phyloP scores from a whole-genome alignment of 2,888 invertebrate species.

The Ophion slaviceki region DNA sequence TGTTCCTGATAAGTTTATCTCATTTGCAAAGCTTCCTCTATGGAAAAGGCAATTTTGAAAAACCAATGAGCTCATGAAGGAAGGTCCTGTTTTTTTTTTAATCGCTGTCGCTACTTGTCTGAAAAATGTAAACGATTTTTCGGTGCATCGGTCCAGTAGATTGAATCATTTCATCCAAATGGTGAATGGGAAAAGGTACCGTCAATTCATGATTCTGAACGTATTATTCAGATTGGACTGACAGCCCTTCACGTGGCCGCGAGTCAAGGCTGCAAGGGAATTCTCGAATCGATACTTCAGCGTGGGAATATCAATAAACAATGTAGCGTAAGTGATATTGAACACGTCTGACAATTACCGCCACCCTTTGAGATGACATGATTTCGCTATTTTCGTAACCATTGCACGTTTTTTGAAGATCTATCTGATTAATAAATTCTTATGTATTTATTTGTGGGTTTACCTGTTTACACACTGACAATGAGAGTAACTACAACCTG shows the following conservation, averaged over 20 bases:
- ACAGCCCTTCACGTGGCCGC: constrained; percentile 89
- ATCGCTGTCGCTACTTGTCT: not conserved
- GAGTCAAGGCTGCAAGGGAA: constrained; percentile 88
- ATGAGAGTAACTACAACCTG: too few relatives aligned
- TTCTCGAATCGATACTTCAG: constrained; percentile 88
- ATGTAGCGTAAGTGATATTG: constrained; percentile 86
- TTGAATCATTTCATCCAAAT: not conserved
- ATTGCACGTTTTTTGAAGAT: not conserved
- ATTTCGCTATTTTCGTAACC: not conserved
- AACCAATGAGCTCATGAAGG: not conserved
- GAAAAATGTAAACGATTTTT: not conserved
- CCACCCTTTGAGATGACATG: not conserved
- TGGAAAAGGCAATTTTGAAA: not conserved
- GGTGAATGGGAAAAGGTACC: not conserved
- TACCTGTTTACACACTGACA: too few relatives aligned
- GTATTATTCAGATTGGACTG: constrained; percentile 86
- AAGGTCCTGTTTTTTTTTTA: not conserved
- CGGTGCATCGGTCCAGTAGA: not conserved
- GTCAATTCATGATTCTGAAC: not conserved
- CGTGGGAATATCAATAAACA: constrained; percentile 88
- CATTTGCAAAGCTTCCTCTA: not conserved
- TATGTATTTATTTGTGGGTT: not conserved
- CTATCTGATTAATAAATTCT: not conserved
- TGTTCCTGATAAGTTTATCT: too few relatives aligned
- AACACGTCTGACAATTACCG: not conserved